A percentile compares a stretch with the other conserved stretches of the same genome.
phyloP scores from a whole-genome alignment of 2,113 vertebrate genomes.

The Sceloporus undulatus region DNA sequence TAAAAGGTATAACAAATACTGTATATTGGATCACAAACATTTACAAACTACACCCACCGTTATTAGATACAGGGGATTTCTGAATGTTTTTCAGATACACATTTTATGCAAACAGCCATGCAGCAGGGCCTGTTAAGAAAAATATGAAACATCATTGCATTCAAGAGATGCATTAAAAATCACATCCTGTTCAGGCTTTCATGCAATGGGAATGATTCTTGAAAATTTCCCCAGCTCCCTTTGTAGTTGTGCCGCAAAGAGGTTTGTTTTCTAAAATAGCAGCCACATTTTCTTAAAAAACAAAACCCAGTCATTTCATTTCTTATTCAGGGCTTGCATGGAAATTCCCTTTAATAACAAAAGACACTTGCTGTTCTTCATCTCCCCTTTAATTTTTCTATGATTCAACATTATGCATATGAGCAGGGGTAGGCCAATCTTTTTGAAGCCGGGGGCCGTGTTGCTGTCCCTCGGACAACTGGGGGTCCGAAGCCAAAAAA shows the following conservation, averaged over 20 bases:
- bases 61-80: too few relatives aligned
- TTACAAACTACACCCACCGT: too few relatives aligned
- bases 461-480: too few relatives aligned
- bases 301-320: neutral
- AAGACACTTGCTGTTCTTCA: neutral
- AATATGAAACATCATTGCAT: neutral
- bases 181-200: neutral
- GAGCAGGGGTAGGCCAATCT: too few relatives aligned
- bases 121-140: neutral
- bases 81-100: too few relatives aligned
- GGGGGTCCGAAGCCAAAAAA: too few relatives aligned
- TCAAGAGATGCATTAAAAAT: neutral
- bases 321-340: too few relatives aligned
- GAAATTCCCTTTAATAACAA: neutral
- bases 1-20: too few relatives aligned
- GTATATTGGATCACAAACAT: too few relatives aligned
- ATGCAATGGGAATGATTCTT: neutral
- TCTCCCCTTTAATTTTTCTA: neutral
- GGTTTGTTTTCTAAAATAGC: neutral
- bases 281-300: neutral
- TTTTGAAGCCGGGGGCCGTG: too few relatives aligned
- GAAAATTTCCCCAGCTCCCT: neutral
- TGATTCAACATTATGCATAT: neutral
- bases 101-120: neutral
- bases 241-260: constrained; percentile 7